Evolutionary conservation across 2,113 vertebrate species (phyloP).

Genomic region (Ageneiosus marmoratus): DNA sequence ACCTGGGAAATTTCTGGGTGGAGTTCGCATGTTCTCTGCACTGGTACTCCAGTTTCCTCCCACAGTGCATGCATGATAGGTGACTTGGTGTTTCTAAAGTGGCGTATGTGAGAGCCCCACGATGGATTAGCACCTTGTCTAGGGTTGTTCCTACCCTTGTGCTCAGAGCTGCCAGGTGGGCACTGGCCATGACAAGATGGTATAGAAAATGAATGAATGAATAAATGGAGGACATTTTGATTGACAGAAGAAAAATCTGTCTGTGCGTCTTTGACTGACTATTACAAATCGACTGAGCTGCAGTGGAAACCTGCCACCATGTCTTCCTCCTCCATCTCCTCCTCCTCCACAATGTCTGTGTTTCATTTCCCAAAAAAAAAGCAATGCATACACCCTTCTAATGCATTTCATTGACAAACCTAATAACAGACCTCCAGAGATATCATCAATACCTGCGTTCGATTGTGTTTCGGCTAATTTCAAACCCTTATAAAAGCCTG

Average conservation of each 20-base stretch:
- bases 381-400: slow-evolving; percentile 15
- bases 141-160: too few relatives aligned
- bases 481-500: slow-evolving; percentile 8
- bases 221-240: slow-evolving; percentile 9
- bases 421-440: slow-evolving; percentile 36
- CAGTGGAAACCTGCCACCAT: slow-evolving; percentile 1
- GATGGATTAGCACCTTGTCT: too few relatives aligned
- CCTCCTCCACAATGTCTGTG: not conserved
- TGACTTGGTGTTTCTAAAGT: too few relatives aligned
- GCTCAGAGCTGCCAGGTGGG: too few relatives aligned
- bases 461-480: slow-evolving; percentile 30
- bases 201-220: too few relatives aligned
- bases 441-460: slow-evolving; percentile 19
- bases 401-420: slow-evolving; percentile 16
- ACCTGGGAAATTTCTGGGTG: too few relatives aligned
- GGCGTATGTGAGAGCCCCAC: too few relatives aligned
- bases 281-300: slow-evolving; percentile 7
- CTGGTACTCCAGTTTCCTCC: too few relatives aligned
- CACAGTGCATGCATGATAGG: too few relatives aligned
- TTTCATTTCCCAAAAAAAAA: not conserved
- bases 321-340: not conserved
- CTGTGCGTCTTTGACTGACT: slow-evolving; percentile 17
- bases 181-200: too few relatives aligned
- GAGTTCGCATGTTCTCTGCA: too few relatives aligned
- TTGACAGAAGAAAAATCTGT: slow-evolving; percentile 10